Evolutionary conservation across 2,888 invertebrate species (phyloP).

Genomic region (Oligia fasciuncula): DNA sequence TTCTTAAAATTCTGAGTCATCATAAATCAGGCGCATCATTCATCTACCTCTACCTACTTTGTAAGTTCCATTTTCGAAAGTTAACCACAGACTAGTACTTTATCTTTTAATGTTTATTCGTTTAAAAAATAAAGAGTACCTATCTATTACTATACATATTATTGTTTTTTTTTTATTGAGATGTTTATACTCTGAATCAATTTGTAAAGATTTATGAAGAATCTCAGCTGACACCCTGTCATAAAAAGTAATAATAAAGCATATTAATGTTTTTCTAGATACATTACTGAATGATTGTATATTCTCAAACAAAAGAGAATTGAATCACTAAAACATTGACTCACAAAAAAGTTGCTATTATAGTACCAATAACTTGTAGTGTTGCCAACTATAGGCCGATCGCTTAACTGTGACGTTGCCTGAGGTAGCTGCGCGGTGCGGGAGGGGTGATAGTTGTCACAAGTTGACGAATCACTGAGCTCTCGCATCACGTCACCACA

Average conservation of each 20-base stretch:
- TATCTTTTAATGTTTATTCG: background rate
- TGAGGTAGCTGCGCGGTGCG: too few relatives aligned
- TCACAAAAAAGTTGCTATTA: conserved; percentile 1
- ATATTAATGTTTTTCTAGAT: conserved; percentile 7
- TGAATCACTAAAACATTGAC: conserved; percentile 41
- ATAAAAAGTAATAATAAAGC: conserved; percentile 6
- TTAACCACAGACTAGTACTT: conserved; percentile 12
- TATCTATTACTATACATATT: background rate
- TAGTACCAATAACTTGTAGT: background rate
- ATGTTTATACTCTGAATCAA: conserved; percentile 3
- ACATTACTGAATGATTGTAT: conserved; percentile 3
- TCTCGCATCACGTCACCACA: too few relatives aligned
- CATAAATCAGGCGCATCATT: conserved; percentile 73
- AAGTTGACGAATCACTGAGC: too few relatives aligned
- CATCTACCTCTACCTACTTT: conserved; percentile 63
- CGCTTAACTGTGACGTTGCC: too few relatives aligned
- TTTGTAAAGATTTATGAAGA: background rate
- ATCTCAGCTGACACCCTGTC: background rate
- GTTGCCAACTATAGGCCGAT: background rate
- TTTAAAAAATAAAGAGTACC: background rate
- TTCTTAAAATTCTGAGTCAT: conserved; percentile 81
- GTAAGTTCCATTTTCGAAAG: conserved; percentile 48
- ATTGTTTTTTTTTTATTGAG: background rate
- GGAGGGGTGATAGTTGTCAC: too few relatives aligned
- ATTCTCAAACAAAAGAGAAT: conserved; percentile 33